Percentiles rank a stretch among this genome's conserved stretches.
phyloP scores from a whole-genome alignment of 2,797 vertebrate genomes.

The Alauda arvensis region DNA sequence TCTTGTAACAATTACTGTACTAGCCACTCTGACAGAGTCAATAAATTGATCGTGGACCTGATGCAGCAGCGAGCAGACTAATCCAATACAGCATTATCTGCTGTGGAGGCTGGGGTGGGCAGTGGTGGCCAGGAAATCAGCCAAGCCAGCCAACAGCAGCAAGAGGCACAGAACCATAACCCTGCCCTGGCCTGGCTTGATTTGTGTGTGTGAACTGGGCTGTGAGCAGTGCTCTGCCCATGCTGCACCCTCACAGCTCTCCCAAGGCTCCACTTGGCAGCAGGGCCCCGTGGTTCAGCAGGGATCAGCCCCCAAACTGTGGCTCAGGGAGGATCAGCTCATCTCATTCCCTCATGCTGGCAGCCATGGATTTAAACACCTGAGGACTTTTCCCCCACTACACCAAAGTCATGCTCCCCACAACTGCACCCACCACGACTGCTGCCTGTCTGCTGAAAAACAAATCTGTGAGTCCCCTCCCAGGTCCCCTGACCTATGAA shows the following conservation, averaged over 20 bases:
- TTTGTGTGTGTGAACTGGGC: rapidly evolving
- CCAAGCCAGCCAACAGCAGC: conserved; percentile 11
- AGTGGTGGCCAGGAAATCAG: conserved; percentile 24
- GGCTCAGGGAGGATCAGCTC: conserved; percentile 33
- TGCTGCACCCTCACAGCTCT: background rate
- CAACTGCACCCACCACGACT: background rate
- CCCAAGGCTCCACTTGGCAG: background rate
- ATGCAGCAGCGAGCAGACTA: conserved; percentile 72
- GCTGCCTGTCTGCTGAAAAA: background rate
- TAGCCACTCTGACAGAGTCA: conserved; percentile 80
- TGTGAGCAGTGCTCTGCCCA: background rate
- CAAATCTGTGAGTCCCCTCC: background rate
- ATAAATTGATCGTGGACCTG: conserved; percentile 83
- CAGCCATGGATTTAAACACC: background rate
- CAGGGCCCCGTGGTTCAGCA: conserved; percentile 19
- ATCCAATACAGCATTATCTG: conserved; percentile 73
- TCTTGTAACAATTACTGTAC: conserved; percentile 78
- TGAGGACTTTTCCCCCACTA: background rate
- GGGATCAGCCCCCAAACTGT: background rate
- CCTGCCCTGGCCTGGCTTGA: background rate
- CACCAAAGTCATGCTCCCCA: background rate
- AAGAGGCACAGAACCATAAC: background rate
- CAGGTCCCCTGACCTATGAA: background rate
- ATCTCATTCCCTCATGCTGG: background rate
- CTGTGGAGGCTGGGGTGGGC: conserved; percentile 13